Base-by-base conservation (phyloP, 2,797 vertebrate species). In the Halcyon smyrnensis region DNA sequence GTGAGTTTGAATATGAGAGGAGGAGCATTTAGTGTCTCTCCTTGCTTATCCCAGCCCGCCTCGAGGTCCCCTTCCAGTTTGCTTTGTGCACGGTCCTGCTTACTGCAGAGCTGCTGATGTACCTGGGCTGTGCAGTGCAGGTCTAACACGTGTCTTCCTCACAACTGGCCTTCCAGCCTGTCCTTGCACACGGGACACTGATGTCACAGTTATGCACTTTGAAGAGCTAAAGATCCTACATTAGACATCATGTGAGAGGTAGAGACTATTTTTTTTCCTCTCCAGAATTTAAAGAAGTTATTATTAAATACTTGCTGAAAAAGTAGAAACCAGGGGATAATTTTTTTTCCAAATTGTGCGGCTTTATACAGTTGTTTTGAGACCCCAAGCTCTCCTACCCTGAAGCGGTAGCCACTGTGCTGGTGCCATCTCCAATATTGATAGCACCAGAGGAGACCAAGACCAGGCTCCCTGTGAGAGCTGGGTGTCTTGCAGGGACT, bases 141-240 rank as follows among this genome's bases (percentile, higher is more conserved):
- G 62, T 74, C 0, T 0, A 53, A 53, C 0, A 0, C 18, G 12
- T 74, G 8, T 19, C 21, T 83, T 84, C 56, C 60, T 76, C 10
- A 15, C 12, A 50, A 20, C 71, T 56, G 56, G 32, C 60, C 60
- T 89, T 80, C 34, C 76, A 54, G 34, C 43, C 24, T 73, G 54
- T 84, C 37, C 77, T 78, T 17, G 4, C 19, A 9, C 19, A 9
- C 39, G 39, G 71, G 57, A 39, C 17, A 27, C 36, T 85, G 64
- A 60, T 85, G 82, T 57, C 12, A 0, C 39, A 77, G 18, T 41
- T 83, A 25, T 0, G 0, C 6, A 5, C 28, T 84, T 39, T 57
- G 53, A 75, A 65, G 41, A 53, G 45, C 39, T 90, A 32, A 95
- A 88, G 56, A 59, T 75, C 34, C 24, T 45, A 2, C 1, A 1